Conservation (phyloP, 2,888 invertebrate species). For the Athripsodes cinereus region DNA sequence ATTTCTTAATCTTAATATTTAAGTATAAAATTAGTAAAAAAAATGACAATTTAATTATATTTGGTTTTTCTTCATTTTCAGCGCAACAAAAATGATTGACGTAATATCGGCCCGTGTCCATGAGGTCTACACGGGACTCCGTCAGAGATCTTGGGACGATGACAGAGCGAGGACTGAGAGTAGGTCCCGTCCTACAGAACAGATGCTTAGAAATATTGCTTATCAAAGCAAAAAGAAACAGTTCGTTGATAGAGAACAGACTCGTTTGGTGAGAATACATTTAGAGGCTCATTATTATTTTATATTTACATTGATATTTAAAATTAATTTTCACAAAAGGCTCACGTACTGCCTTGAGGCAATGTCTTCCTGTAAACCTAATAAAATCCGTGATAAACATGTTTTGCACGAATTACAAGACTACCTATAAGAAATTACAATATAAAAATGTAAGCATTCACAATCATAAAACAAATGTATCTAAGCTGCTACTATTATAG, state of each 20-base stretch:
- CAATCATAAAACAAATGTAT: no score
- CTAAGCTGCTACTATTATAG: no score
- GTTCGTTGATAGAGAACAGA: slow-evolving; percentile 14
- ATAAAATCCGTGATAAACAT: no score
- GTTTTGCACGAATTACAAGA: no score
- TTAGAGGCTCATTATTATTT: background rate
- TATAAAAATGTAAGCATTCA: no score
- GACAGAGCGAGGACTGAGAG: slow-evolving; percentile 44
- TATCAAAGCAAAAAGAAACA: slow-evolving; percentile 32
- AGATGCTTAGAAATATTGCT: slow-evolving; percentile 30
- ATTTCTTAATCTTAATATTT: no score
- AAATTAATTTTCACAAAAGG: background rate
- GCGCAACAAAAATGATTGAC: slow-evolving; percentile 52
- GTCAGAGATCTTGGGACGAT: slow-evolving; percentile 14
- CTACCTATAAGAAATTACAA: no score
- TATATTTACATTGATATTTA: background rate
- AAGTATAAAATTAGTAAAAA: no score
- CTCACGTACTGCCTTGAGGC: no score
- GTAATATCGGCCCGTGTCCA: slow-evolving; percentile 48
- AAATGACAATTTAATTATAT: no score
- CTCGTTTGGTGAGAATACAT: slow-evolving; percentile 15
- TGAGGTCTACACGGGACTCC: slow-evolving; percentile 29
- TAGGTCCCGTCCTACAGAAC: slow-evolving; percentile 41
- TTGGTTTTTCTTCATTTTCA: slow-evolving; percentile 24
- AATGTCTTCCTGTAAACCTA: no score